phyloP scores from a whole-genome alignment of 64 coral and sea anemone genomes.

The Porites lutea region DNA sequence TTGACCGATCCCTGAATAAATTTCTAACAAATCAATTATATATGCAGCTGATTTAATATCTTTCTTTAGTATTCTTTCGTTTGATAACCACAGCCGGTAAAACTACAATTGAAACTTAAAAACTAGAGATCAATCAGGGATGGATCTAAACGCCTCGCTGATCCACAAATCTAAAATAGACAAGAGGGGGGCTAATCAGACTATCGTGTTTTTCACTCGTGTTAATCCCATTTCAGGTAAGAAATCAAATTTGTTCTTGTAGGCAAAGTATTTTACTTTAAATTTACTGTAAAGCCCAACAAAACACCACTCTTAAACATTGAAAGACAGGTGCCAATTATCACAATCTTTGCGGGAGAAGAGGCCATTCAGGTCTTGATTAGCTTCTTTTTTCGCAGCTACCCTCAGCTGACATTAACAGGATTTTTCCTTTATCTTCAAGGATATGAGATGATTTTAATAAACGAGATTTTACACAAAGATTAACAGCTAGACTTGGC shows the following conservation, averaged over 20 bases:
- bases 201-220: too few relatives aligned
- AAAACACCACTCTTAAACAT: not conserved
- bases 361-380: not conserved
- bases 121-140: not conserved
- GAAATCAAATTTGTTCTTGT: too few relatives aligned
- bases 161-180: too few relatives aligned
- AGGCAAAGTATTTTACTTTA: not conserved
- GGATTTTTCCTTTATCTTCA: not conserved
- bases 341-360: not conserved
- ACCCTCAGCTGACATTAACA: not conserved
- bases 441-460: not conserved
- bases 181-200: too few relatives aligned
- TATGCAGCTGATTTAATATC: too few relatives aligned
- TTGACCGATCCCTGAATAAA: too few relatives aligned
- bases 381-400: not conserved
- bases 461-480: not conserved
- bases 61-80: too few relatives aligned
- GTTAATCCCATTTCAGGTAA: not conserved
- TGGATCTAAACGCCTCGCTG: too few relatives aligned
- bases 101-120: not conserved
- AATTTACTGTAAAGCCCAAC: not conserved
- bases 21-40: too few relatives aligned
- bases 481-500: not conserved
- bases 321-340: slow-evolving; percentile 16
- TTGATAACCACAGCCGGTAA: not conserved